phyloP scores from a whole-genome alignment of 2,888 invertebrate species.

The Erpobdella octoculata region DNA sequence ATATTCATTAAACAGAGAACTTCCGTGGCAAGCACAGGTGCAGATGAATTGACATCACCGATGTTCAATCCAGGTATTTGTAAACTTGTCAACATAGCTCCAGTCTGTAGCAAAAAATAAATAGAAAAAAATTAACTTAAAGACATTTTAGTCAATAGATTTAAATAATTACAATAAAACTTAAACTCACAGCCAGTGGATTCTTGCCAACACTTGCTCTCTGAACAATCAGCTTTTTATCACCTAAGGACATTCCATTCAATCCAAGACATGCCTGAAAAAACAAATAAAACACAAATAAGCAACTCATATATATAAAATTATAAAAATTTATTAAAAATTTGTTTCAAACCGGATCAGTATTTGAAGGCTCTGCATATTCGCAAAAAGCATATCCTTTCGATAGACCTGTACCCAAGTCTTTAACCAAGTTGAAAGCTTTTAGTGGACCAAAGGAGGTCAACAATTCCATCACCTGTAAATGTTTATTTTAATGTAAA shows the following conservation, averaged over 20 bases:
- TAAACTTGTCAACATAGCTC: constrained; percentile 72
- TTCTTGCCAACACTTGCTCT: constrained; percentile 88
- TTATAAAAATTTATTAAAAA: not conserved
- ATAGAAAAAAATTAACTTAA: too few relatives aligned
- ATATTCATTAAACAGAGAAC: constrained; percentile 89
- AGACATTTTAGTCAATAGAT: too few relatives aligned
- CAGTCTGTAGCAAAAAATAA: constrained; percentile 35
- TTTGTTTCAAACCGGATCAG: constrained; percentile 71
- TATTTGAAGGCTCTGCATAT: constrained; percentile 91
- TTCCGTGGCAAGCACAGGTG: constrained; percentile 75
- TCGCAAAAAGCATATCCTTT: constrained; percentile 99
- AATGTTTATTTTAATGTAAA: not conserved
- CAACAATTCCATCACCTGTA: constrained; percentile 90
- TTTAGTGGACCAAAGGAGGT: constrained; percentile 95
- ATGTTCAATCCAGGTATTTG: constrained; percentile 84
- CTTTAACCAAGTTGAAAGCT: constrained; percentile 97
- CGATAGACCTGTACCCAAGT: constrained; percentile 92
- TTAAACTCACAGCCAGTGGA: constrained; percentile 44
- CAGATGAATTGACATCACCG: constrained; percentile 66
- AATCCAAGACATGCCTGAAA: constrained; percentile 89
- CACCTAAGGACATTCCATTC: constrained; percentile 97
- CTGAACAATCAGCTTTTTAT: constrained; percentile 95
- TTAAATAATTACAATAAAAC: too few relatives aligned
- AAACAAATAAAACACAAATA: not conserved
- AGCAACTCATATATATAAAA: not conserved